Conservation (phyloP, 1,140 invertebrate species). For the Bombus affinis region DNA sequence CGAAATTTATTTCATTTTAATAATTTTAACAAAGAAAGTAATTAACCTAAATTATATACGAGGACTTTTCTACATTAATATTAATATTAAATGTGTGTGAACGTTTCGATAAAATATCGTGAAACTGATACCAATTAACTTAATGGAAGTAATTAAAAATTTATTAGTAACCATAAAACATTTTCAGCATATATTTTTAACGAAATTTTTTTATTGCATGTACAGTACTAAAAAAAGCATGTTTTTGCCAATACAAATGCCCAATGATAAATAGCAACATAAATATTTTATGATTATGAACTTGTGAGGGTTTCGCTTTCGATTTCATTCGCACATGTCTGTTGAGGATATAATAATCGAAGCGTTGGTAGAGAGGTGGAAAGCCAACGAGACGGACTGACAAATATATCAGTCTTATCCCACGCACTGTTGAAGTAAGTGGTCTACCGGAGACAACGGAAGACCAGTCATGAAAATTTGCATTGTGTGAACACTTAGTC, state of each 20-base stretch:
- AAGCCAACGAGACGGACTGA: slow-evolving; percentile 44
- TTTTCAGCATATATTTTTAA: background rate
- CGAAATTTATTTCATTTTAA: background rate
- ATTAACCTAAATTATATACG: background rate
- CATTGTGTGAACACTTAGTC: background rate
- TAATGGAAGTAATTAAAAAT: background rate
- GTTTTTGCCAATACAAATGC: background rate
- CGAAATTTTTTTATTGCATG: background rate
- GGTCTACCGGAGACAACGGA: slow-evolving; percentile 15
- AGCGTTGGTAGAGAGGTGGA: slow-evolving; percentile 28
- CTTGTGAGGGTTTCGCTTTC: background rate
- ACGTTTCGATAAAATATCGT: background rate
- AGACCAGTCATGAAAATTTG: slow-evolving; percentile 21
- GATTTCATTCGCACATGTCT: slow-evolving; percentile 8
- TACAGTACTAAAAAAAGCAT: background rate
- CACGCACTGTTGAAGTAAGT: slow-evolving; percentile 55
- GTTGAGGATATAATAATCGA: slow-evolving; percentile 47
- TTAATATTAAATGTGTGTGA: background rate
- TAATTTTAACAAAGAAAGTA: background rate
- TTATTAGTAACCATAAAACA: background rate
- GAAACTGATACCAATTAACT: too few relatives aligned
- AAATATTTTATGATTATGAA: background rate
- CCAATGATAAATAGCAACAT: too few relatives aligned
- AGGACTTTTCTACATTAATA: background rate
- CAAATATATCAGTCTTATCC: slow-evolving; percentile 66